Evolutionary conservation across 2,113 vertebrate genomes (phyloP), one percentile per base, ranked within the genome.

Genomic region (Pseudois nayaur): DNA sequence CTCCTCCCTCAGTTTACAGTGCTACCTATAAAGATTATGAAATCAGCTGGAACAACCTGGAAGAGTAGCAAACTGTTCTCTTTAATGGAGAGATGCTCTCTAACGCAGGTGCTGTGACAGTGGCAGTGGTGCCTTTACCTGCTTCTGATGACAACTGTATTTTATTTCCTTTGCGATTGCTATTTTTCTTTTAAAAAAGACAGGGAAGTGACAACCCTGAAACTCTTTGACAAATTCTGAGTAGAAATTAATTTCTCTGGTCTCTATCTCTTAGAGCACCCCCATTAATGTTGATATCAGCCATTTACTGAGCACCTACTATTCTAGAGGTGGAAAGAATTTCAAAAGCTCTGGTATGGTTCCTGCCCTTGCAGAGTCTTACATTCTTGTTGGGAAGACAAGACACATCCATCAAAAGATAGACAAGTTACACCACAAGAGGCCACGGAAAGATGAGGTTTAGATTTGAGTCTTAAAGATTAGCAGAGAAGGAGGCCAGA

Each of bases 121-220:
- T 43, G 36, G 10, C 3, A 82, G 29, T 31, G 5, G 21, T 15
- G 12, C 23, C 57, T 71, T 92, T 45, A 94, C 84, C 19, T 60
- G 92, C 36, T 93, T 84, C 54, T 89, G 36, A 91, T 91, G 54
- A 81, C n/a, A 89, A 36, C 60, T 88, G 15, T 81, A 19, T 83
- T 95, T 96, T 85, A 87, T 89, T 96, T 95, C 94, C 40, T 84
- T 94, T 82, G 25, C 25, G 11, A 87, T 5, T 93, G 31, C 10
- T 60, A 82, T 23, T 88, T 88, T 92, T 62, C 71, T 90, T 74
- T 57, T 8, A 55, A 85, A 89, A 88, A 95, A 91, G 12, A 17
- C 21, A 21, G 11, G 40, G n/a, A 64, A 84, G 36, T 33, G 43
- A 79, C 16, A 64, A 50, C 17, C 67, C 25, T 81, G 15, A 96